Conservation (phyloP, 1,140 invertebrate genomes). For the Conopomorpha cramerella region DNA sequence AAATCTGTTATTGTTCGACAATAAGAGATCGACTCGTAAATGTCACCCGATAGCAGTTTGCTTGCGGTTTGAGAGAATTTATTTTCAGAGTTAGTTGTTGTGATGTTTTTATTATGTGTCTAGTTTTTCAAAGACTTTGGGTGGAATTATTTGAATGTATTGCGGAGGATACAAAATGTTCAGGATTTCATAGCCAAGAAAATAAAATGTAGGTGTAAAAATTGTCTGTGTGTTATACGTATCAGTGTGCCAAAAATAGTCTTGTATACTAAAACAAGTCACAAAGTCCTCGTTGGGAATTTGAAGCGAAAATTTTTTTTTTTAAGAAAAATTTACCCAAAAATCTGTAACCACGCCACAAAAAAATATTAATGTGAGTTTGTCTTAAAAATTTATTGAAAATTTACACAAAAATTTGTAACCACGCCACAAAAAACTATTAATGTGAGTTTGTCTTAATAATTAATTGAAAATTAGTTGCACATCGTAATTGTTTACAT, state of each 20-base stretch:
- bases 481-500: slow-evolving; percentile 19
- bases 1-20: too few relatives aligned
- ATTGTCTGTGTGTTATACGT: neutral
- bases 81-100: neutral
- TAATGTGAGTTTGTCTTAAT: neutral
- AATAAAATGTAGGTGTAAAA: neutral
- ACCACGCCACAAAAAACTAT: neutral
- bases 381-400: neutral
- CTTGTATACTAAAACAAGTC: neutral
- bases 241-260: neutral
- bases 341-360: too few relatives aligned
- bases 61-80: too few relatives aligned
- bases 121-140: neutral
- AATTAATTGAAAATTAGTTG: neutral
- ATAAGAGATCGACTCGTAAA: too few relatives aligned
- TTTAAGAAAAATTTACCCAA: neutral
- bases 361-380: neutral
- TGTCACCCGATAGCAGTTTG: too few relatives aligned
- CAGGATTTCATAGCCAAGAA: too few relatives aligned
- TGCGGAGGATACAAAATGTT: too few relatives aligned
- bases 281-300: neutral
- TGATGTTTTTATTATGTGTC: neutral
- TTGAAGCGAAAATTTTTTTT: neutral
- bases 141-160: too few relatives aligned
- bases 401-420: neutral